Percentiles rank a stretch among this genome's conserved stretches.
Evolutionary conservation across 2,888 invertebrate genomes (phyloP).

Genomic region (Apoderus coryli): DNA sequence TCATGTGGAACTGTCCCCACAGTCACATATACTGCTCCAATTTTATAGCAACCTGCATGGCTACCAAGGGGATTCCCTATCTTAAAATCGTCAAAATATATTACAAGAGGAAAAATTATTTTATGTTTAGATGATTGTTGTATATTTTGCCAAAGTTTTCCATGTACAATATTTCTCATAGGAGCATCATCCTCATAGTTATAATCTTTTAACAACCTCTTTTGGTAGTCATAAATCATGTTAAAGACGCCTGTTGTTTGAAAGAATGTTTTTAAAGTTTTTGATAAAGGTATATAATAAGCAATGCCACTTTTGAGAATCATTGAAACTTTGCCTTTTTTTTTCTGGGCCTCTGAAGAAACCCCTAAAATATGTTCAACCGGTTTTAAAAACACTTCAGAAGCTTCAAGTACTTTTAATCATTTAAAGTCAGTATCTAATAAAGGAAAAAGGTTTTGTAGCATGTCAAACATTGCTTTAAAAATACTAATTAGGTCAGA

Average conservation of each 20-base stretch:
- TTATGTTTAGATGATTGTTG: too few relatives aligned
- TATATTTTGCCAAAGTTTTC: too few relatives aligned
- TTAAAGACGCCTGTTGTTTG: slow-evolving; percentile 9
- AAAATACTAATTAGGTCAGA: too few relatives aligned
- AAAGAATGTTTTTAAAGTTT: slow-evolving; percentile 9
- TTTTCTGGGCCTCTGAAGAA: slow-evolving; percentile 6
- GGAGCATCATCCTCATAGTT: background rate
- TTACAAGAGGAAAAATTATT: slow-evolving; percentile 11
- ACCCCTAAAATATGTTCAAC: slow-evolving; percentile 5
- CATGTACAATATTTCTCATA: too few relatives aligned
- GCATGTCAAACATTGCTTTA: slow-evolving; percentile 4
- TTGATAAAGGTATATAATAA: slow-evolving; percentile 8
- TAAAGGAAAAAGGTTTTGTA: slow-evolving; percentile 7
- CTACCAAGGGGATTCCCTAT: slow-evolving; percentile 20
- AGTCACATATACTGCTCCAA: slow-evolving; percentile 19
- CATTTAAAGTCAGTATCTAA: slow-evolving; percentile 11
- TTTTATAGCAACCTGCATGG: slow-evolving; percentile 19
- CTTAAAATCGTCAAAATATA: slow-evolving; percentile 21
- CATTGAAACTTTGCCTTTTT: slow-evolving; percentile 4
- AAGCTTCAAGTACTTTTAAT: slow-evolving; percentile 9
- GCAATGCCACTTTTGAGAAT: slow-evolving; percentile 8
- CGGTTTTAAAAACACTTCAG: slow-evolving; percentile 6
- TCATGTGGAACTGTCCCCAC: slow-evolving; percentile 18
- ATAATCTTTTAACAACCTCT: slow-evolving; percentile 3
- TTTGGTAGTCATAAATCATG: slow-evolving; percentile 8